A percentile compares a stretch with the other conserved stretches of the same genome.
These are phyloP conservation scores for Gymnocheta viridis DNA, from an alignment of 2,888 invertebrate genomes.

Conservation along the genomic window DNA sequence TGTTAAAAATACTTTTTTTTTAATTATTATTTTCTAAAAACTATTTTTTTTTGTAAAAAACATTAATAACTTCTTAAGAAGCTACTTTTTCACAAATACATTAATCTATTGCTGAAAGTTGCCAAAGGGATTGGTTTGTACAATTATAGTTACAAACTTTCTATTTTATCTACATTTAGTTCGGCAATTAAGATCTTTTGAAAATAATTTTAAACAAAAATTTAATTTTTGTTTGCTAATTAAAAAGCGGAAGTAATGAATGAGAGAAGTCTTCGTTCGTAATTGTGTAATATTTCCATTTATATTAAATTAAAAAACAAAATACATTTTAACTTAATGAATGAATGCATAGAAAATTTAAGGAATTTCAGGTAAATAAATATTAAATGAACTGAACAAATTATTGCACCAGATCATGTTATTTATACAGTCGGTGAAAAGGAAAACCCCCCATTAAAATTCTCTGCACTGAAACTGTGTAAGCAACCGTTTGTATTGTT, in stretches of 20 bases:
- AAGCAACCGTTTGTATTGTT: not conserved
- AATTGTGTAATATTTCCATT: not conserved
- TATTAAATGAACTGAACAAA: not conserved
- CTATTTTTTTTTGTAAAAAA: too few species aligned
- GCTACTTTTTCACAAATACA: too few species aligned
- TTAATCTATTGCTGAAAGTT: too few species aligned
- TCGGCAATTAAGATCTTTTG: too few species aligned
- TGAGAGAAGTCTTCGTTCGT: not conserved
- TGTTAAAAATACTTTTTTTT: not conserved
- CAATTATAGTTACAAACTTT: too few species aligned
- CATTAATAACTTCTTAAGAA: too few species aligned
- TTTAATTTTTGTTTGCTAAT: not conserved
- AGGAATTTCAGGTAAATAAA: not conserved
- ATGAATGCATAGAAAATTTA: not conserved
- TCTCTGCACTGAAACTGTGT: not conserved
- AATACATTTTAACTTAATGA: too few species aligned
- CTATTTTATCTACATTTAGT: too few species aligned
- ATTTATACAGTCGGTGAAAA: constrained; percentile 12
- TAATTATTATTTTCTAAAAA: too few species aligned
- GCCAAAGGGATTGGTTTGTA: too few species aligned
- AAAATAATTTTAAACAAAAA: too few species aligned
- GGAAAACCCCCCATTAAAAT: constrained; percentile 2
- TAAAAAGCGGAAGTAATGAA: not conserved
- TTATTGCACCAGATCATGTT: not conserved
- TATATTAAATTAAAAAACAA: not conserved